Evolutionary conservation across 1,140 invertebrate genomes (phyloP), one percentile per base, ranked within the genome.

Genomic region (Probaryconus sp.): DNA sequence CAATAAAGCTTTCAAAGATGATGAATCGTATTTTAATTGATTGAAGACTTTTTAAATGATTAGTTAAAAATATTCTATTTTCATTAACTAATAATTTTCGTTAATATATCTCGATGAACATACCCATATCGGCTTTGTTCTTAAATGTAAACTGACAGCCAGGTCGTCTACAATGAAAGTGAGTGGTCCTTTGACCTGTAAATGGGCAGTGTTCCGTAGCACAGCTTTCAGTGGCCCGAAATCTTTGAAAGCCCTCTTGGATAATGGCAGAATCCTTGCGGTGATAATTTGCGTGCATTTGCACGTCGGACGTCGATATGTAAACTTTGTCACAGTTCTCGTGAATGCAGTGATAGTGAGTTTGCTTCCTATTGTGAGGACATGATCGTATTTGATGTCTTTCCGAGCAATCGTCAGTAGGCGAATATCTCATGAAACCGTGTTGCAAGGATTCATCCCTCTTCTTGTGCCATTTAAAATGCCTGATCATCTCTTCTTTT

Each of bases 401-500:
- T 82, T 95, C 94, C 0, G 92, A 91, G 80, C 97, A 98, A 85
- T 98, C 96, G 83, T 98, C 97, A 26, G 94, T 91, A 0, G 96
- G 95, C 37, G 95, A 97, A 76, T 95, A 96, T 30, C 98, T 89
- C 92, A 99, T 96, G 86, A 99, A 99, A 11, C 97, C 97, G 82
- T 98, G 95, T 76, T 97, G 96, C 4, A 99, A 87, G 11, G 96
- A 97, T 84, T 99, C 98, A 81, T 98, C 97, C 5, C 97, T 91
- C 88, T 99, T 99, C 89, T 98, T 98, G 88, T 99, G 98, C 98
- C 98, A 99, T 88, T 99, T 98, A 84, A 97, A 97, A 86, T 99
- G 98, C 33, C 98, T 92, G 43, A 99, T 98, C 95, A 99, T 99
- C 83, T 99, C 98, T 86, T 99, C 97, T 84, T 98, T 98, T 85